Conservation (phyloP, 2,888 invertebrate genomes). For the Crocallis elinguaria region DNA sequence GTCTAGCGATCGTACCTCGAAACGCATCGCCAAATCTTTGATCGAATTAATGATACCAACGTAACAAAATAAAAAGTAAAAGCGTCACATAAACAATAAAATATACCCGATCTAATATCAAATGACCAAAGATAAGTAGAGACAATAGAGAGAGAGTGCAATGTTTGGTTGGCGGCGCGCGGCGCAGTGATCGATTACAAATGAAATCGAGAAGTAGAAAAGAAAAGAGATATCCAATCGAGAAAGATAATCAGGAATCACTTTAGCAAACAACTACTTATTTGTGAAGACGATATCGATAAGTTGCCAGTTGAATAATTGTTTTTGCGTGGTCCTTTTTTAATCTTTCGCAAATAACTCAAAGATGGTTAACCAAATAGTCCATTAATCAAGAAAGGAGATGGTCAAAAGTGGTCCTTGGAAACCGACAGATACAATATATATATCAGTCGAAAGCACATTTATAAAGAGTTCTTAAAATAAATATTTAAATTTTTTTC, state of each 20-base stretch:
- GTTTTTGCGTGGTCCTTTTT: not conserved
- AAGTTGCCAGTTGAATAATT: not conserved
- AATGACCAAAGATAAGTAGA: constrained; percentile 60
- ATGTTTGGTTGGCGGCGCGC: constrained; percentile 44
- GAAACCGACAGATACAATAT: too few relatives aligned
- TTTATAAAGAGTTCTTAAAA: too few relatives aligned
- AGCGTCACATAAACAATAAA: too few relatives aligned
- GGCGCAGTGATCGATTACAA: constrained; percentile 63
- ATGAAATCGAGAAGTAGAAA: constrained; percentile 47
- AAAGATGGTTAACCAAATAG: too few relatives aligned
- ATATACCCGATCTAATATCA: constrained; percentile 56
- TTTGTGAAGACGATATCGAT: too few relatives aligned
- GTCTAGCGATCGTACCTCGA: not conserved
- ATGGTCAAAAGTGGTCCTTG: too few relatives aligned
- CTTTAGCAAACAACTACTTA: constrained; percentile 30
- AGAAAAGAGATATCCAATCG: constrained; percentile 33
- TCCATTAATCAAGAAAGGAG: too few relatives aligned
- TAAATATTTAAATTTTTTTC: too few relatives aligned
- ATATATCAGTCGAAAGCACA: too few relatives aligned
- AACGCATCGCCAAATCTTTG: not conserved
- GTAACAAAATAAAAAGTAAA: constrained; percentile 54
- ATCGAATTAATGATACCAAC: constrained; percentile 7
- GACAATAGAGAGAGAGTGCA: constrained; percentile 73
- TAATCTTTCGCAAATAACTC: too few relatives aligned
- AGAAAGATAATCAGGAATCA: constrained; percentile 32